These are phyloP conservation scores for Phoeniculus purpureus DNA, from an alignment of 2,797 vertebrate genomes.

Conservation along the genomic window DNA sequence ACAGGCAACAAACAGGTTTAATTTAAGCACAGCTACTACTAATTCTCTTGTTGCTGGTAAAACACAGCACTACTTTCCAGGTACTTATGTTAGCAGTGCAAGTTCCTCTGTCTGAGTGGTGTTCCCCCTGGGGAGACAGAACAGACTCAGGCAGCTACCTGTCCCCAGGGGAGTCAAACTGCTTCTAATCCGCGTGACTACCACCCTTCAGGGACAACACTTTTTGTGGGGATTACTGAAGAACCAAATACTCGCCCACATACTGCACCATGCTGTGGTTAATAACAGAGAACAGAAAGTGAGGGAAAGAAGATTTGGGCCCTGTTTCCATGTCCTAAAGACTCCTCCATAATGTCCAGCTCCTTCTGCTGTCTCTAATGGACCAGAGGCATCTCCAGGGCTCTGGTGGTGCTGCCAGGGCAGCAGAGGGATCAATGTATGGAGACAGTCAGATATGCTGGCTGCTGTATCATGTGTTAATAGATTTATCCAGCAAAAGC, in stretches of 20 bases:
- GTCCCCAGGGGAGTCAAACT: background rate
- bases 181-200: background rate
- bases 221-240: background rate
- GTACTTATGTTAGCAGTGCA: background rate
- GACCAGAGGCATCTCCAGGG: background rate
- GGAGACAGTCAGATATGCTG: background rate
- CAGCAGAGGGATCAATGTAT: background rate
- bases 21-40: background rate
- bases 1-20: background rate
- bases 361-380: accelerated
- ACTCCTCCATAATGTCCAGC: accelerated
- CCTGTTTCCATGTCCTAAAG: background rate
- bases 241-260: background rate
- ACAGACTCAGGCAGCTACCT: accelerated
- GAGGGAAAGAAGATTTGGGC: background rate
- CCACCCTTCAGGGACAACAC: background rate
- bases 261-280: background rate
- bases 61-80: background rate
- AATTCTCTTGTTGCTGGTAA: background rate
- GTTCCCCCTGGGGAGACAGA: background rate
- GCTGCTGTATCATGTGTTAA: background rate
- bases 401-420: background rate
- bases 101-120: background rate
- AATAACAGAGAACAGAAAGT: background rate
- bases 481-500: background rate